phyloP scores from a whole-genome alignment of 2,797 vertebrate genomes.

The Peromyscus attwateri region DNA sequence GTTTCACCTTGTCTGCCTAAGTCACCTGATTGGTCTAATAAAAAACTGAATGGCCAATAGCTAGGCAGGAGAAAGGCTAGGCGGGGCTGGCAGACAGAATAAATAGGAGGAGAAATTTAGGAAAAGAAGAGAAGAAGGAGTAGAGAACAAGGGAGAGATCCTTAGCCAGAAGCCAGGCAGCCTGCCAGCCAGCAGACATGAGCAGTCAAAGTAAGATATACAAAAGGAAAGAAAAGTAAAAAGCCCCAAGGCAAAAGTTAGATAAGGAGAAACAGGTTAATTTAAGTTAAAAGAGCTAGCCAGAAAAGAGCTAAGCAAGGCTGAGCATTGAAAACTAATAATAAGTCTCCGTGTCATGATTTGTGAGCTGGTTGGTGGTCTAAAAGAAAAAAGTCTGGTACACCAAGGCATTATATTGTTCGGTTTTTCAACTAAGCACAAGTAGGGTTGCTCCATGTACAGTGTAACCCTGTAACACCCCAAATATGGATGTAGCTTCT shows the following conservation, averaged over 20 bases:
- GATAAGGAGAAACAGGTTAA: not conserved
- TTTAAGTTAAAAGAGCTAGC: not conserved
- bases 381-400: not conserved
- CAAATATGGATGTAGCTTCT: too few species aligned
- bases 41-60: not conserved
- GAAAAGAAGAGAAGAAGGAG: not conserved
- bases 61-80: not conserved
- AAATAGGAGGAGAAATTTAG: not conserved
- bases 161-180: not conserved
- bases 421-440: not conserved
- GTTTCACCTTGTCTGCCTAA: not conserved
- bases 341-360: not conserved
- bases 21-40: not conserved
- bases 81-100: not conserved
- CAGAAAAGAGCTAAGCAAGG: not conserved
- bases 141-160: not conserved
- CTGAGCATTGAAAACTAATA: not conserved
- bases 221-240: not conserved
- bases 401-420: not conserved
- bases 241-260: not conserved
- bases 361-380: not conserved
- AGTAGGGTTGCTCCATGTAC: not conserved
- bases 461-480: rapidly evolving
- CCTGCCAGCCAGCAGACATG: not conserved
- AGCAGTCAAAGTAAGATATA: not conserved